Conservation (phyloP, 2,113 vertebrate genomes). For the Psephotus haematonotus region DNA sequence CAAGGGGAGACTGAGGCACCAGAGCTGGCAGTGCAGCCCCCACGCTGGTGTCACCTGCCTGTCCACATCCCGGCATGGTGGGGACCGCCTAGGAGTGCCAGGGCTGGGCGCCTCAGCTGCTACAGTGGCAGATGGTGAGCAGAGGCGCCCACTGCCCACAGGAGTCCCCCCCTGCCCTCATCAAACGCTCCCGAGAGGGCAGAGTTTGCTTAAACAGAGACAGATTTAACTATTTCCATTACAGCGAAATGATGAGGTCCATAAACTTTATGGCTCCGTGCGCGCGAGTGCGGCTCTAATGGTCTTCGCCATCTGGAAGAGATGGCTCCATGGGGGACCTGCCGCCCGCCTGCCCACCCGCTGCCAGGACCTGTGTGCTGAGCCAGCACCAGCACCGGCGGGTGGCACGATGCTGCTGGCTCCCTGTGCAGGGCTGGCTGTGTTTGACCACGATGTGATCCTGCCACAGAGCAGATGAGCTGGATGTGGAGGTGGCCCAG, state of each 20-base stretch:
- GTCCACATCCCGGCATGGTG: fast-evolving
- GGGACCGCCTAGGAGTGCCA: background rate
- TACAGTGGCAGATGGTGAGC: fast-evolving
- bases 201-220: constrained; percentile 73
- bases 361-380: background rate
- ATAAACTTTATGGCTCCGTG: constrained; percentile 71
- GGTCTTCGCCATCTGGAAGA: constrained; percentile 70
- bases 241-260: constrained; percentile 72
- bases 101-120: background rate
- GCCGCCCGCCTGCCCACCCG: background rate
- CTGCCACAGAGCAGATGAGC: background rate
- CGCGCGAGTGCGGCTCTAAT: constrained; percentile 53
- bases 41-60: fast-evolving
- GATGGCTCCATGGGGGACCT: constrained; percentile 38
- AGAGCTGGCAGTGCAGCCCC: background rate
- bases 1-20: background rate
- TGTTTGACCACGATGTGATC: fast-evolving
- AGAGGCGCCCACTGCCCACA: background rate
- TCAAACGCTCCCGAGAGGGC: constrained; percentile 39
- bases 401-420: fast-evolving
- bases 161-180: background rate
- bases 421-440: fast-evolving
- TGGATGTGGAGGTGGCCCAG: background rate
- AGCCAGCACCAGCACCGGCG: fast-evolving
- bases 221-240: constrained; percentile 75